Evolutionary conservation across 2,797 vertebrate genomes (phyloP).

Genomic region (Chloroceryle inda): DNA sequence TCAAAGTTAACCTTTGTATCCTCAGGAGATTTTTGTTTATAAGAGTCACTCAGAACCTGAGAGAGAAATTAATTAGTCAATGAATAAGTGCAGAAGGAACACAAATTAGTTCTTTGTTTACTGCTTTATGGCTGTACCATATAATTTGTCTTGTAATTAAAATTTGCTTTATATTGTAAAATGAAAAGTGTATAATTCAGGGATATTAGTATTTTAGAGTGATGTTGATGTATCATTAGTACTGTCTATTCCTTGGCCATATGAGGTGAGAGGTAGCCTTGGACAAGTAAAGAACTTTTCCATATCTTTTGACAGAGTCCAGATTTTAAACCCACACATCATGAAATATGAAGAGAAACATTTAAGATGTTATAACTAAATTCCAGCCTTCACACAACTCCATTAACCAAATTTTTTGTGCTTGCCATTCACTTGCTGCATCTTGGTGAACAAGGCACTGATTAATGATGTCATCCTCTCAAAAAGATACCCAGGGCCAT

Average conservation of each 20-base stretch:
- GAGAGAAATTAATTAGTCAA: slow-evolving; percentile 89
- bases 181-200: slow-evolving; percentile 66
- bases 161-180: slow-evolving; percentile 71
- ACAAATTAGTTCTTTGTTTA: slow-evolving; percentile 88
- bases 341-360: neutral
- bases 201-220: slow-evolving; percentile 54
- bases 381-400: neutral
- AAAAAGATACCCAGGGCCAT: neutral
- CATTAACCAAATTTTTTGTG: neutral
- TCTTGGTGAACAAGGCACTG: neutral
- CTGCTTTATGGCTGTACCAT: slow-evolving; percentile 80
- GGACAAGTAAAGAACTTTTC: neutral
- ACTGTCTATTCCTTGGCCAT: neutral
- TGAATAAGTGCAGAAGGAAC: slow-evolving; percentile 84
- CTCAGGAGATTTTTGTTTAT: slow-evolving; percentile 81
- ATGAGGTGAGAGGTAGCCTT: neutral
- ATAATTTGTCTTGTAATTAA: slow-evolving; percentile 89
- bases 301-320: neutral
- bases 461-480: neutral
- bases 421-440: neutral
- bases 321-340: neutral
- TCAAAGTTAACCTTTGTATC: slow-evolving; percentile 82
- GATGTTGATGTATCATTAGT: neutral
- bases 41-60: slow-evolving; percentile 80
- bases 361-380: neutral